Evolutionary conservation across 2,113 vertebrate genomes (phyloP).

Genomic region (Prochilodus magdalenae): DNA sequence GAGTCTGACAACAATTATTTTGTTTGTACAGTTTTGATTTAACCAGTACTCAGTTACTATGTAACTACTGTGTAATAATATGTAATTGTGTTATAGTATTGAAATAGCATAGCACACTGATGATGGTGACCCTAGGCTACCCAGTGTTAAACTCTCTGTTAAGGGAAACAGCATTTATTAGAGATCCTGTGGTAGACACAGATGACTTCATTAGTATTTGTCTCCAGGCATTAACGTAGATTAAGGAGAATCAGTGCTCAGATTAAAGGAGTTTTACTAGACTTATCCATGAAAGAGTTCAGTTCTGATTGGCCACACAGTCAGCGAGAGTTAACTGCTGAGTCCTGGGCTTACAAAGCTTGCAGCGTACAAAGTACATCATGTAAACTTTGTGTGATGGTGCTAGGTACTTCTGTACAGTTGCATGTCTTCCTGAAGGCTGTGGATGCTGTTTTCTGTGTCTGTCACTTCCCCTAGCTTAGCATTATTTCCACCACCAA

Average conservation of each 20-base stretch:
- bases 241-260: neutral
- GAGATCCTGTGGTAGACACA: no score
- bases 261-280: neutral
- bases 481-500: conserved; percentile 1
- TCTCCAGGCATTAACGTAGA: neutral
- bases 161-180: no score
- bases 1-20: no score
- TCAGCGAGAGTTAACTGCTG: neutral
- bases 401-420: neutral
- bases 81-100: no score
- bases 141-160: no score
- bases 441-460: neutral
- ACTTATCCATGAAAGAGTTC: neutral
- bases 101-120: no score
- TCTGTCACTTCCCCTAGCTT: conserved; percentile 16
- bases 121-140: no score
- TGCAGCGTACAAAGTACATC: no score
- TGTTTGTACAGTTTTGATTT: no score
- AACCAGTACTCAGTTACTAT: no score
- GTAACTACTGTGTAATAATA: no score
- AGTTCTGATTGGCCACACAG: neutral
- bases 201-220: neutral
- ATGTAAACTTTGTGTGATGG: neutral
- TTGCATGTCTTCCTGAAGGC: neutral
- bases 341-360: no score